Base-by-base conservation (phyloP, 2,797 vertebrate species). In the Microctenopoma stevenorrisi region DNA sequence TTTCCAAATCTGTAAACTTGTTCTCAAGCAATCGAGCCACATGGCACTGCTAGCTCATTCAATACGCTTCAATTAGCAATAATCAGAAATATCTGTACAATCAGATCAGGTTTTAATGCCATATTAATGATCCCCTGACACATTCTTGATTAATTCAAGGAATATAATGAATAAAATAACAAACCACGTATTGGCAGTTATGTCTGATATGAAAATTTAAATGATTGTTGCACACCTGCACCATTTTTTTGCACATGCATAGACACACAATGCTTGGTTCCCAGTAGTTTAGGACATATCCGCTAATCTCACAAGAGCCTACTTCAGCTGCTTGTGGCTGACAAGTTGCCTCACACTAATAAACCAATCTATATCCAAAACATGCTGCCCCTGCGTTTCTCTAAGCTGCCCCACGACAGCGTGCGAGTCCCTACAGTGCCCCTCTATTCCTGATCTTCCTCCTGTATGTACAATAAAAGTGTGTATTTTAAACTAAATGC, bases 381-480 rank as follows among this genome's bases (percentile, higher is more conserved):
- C 26, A 56, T 26, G 40, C 37, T 54, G 64, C 79, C 74, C 55
- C 56, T 78, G 77, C 81, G 86, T 87, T 91, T 91, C 88, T 79
- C 74, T 87, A 87, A 75, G 55, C 57, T 70, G 48, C 84, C 75
- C 75, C 74, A 64, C 66, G 72, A 68, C 61, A 78, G 63, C 76
- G 47, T 79, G 76, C 83, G 67, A 89, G 75, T 73, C 81, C 60
- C 76, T 64, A 71, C 58, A 7, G 68, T 82, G 68, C 69, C 67
- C 68, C 59, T 55, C 58, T 69, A 74, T 49, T 75, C 72, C 71
- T 72, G 68, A 79, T 76, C 70, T 62, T 81, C 85, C 80, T 84
- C 79, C 81, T 78, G 73, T 84, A 85, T 78, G 82, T 90, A 83
- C 78, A 94, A 91, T 93, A 93, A 94, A 94, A 90, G 48, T 83